phyloP scores from a whole-genome alignment of 2,888 invertebrate genomes.

The Pycnomerus fuliginosus region DNA sequence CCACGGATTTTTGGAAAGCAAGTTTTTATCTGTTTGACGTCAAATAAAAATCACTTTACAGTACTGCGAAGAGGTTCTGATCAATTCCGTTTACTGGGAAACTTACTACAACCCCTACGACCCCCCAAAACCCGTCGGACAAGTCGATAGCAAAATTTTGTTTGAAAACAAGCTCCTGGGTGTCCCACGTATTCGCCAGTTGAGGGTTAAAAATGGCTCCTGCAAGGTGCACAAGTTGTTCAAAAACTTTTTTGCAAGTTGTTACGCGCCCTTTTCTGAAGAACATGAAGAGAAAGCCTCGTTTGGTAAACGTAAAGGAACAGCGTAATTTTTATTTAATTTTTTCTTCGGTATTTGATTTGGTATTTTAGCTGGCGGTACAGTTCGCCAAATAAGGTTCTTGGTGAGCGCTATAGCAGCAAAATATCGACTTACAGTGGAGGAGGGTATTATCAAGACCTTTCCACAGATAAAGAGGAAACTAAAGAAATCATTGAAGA shows the following conservation, averaged over 20 bases:
- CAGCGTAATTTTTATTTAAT: slow-evolving; percentile 47
- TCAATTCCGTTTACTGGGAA: slow-evolving; percentile 60
- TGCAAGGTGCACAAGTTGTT: slow-evolving; percentile 66
- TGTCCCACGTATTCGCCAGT: slow-evolving; percentile 60
- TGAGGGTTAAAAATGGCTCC: slow-evolving; percentile 60
- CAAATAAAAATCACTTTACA: slow-evolving; percentile 23
- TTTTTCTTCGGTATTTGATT: slow-evolving; percentile 1
- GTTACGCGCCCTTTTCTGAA: slow-evolving; percentile 60
- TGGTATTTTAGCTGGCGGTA: slow-evolving; percentile 55
- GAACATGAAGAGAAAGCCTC: slow-evolving; percentile 56
- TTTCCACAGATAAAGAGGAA: slow-evolving; percentile 50
- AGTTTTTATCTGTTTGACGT: too few relatives aligned
- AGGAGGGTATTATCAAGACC: slow-evolving; percentile 59
- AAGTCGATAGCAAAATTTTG: slow-evolving; percentile 53
- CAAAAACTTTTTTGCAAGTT: slow-evolving; percentile 59
- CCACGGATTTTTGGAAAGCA: slow-evolving; percentile 63
- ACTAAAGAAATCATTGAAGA: slow-evolving; percentile 52
- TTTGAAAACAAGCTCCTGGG: slow-evolving; percentile 63
- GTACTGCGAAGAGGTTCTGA: slow-evolving; percentile 53
- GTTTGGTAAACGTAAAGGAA: slow-evolving; percentile 51
- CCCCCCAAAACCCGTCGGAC: too few relatives aligned
- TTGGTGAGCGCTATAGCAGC: slow-evolving; percentile 54
- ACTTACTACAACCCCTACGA: slow-evolving; percentile 51
- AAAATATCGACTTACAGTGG: slow-evolving; percentile 56
- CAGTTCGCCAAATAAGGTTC: slow-evolving; percentile 45